Base-by-base conservation (phyloP, 2,113 vertebrate genomes). In the Myrmophylax atrothorax region DNA sequence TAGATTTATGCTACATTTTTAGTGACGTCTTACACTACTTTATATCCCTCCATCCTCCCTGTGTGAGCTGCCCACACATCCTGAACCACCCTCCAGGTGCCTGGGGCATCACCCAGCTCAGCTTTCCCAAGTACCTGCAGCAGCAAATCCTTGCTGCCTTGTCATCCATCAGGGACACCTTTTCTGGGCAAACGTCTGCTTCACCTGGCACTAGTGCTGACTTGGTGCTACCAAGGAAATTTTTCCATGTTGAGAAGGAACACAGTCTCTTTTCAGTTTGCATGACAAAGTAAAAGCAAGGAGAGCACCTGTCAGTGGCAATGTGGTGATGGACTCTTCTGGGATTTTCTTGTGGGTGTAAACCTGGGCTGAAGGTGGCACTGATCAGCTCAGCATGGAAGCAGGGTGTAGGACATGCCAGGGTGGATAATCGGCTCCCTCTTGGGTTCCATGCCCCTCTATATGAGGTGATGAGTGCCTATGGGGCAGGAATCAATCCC, bases 401-500 rank as follows among this genome's bases (percentile, higher is more conserved):
- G 4, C 42, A 13, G 37, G 18, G 12, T 28, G 33, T 2, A 8
- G 55, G 25, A 50, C 58, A 3, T 1, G 1, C 16, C 78, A 16
- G 60, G 7, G n/a, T 24, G n/a, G 42, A 24, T 10, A 3, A 55
- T 46, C 4, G 0, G 5, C 38, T 76, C 6, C 18, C 12, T 2
- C 15, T 40, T 24, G 16, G 28, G 2, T 25, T 68, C 68, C 31
- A 2, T 10, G 17, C 6, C 7, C 9, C 18, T 3, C 19, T 2
- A 4, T 12, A 4, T 1, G 4, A 0, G 31, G 31, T 1, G 64
- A 7, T 0, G 17, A 60, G 10, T 0, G 4, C 4, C 64, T 33
- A 25, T 3, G 3, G 38, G 55, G 59, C 40, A 25, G 70, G 49
- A 40, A 47, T 26, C 33, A 12, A 31, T 4, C 52, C 19, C 50